Percentiles rank a stretch among this genome's conserved stretches.
Conservation (phyloP, 2,113 vertebrate genomes). For the Otis tarda region DNA sequence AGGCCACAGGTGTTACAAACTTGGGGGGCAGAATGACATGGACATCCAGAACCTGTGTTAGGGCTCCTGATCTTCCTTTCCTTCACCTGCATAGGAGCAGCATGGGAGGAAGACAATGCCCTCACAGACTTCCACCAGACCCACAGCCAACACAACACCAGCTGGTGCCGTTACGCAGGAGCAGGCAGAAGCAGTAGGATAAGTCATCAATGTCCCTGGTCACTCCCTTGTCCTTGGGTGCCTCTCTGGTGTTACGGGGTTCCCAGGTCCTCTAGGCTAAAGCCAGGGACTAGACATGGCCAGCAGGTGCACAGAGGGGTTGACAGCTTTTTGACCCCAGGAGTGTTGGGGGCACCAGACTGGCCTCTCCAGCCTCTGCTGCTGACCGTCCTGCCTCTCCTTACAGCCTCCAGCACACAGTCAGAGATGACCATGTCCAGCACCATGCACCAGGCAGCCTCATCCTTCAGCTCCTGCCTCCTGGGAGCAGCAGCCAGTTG, state of each 20-base stretch:
- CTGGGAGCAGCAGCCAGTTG: not conserved
- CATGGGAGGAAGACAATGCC: not conserved
- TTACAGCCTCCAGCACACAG: not conserved
- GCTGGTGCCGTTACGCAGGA: not conserved
- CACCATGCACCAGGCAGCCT: not conserved
- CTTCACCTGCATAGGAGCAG: not conserved
- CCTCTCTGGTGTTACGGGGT: no score
- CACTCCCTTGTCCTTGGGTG: not conserved
- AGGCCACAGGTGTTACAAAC: not conserved
- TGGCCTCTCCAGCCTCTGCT: not conserved
- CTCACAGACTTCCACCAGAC: not conserved
- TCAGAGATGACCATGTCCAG: not conserved
- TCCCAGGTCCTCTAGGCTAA: not conserved
- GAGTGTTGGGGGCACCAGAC: not conserved
- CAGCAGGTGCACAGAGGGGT: fast-evolving
- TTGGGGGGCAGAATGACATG: not conserved
- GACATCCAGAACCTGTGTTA: not conserved
- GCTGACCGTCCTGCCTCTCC: not conserved
- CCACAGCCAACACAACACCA: not conserved
- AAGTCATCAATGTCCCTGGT: not conserved
- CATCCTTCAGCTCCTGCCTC: not conserved
- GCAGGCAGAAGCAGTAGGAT: not conserved
- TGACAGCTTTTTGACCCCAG: not conserved
- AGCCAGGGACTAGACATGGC: not conserved
- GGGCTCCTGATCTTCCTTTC: not conserved